Conservation (phyloP, 2,888 invertebrate species). For the Clostera curtula region DNA sequence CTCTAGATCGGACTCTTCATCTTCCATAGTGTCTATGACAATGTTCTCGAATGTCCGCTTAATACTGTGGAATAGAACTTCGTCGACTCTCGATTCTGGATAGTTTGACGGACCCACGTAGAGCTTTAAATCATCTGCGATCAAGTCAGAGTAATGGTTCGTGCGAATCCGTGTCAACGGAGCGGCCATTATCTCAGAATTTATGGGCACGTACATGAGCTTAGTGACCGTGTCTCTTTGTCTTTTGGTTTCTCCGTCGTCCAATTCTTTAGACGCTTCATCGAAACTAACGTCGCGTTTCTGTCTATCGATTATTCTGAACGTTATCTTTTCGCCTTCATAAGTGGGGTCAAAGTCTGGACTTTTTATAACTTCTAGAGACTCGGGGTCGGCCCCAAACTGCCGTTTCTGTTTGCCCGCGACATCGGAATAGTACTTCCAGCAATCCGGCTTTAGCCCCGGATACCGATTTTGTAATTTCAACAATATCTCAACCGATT, state of each 20-base stretch:
- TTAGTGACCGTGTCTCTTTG: conserved; percentile 35
- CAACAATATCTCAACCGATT: conserved; percentile 44
- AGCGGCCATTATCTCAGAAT: conserved; percentile 39
- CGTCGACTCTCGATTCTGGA: conserved; percentile 54
- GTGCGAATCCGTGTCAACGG: conserved; percentile 47
- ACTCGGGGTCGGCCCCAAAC: conserved; percentile 60
- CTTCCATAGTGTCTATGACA: conserved; percentile 31
- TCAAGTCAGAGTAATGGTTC: conserved; percentile 52
- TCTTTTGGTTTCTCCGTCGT: conserved; percentile 26
- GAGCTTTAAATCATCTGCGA: conserved; percentile 56
- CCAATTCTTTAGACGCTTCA: conserved; percentile 24
- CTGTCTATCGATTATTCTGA: conserved; percentile 56
- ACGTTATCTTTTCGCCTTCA: conserved; percentile 42
- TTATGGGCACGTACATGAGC: conserved; percentile 45
- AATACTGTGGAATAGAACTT: conserved; percentile 40
- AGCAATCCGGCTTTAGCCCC: conserved; percentile 50
- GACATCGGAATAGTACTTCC: conserved; percentile 63
- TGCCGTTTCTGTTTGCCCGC: conserved; percentile 63
- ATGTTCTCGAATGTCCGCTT: conserved; percentile 45
- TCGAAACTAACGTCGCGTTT: conserved; percentile 49
- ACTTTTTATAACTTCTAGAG: conserved; percentile 51
- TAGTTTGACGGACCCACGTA: conserved; percentile 57
- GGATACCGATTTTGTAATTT: conserved; percentile 45
- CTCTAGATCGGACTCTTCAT: conserved; percentile 22
- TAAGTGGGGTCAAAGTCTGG: conserved; percentile 47